Evolutionary conservation across 2,797 vertebrate genomes (phyloP), one percentile per base, ranked within the genome.

Genomic region (Tamandua tetradactyla): DNA sequence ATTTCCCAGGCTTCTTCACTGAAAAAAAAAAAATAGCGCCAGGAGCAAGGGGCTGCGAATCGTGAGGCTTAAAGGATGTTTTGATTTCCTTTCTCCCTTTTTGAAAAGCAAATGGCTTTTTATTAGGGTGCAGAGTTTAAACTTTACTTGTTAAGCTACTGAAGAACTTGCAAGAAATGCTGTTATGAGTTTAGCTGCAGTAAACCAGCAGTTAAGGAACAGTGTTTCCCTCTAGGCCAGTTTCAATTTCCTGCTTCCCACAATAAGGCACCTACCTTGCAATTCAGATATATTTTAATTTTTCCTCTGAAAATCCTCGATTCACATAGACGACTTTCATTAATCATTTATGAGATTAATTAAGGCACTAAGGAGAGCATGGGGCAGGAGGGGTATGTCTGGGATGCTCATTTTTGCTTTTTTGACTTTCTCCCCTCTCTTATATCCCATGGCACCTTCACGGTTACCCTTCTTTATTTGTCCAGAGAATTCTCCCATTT

Each of bases 1-100:
- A 98, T 98, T 98, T 98, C 97, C 96, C 95, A 95, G 96, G 22
- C 87, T 95, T 97, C 92, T 96, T 83, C 82, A 25, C 74, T 87
- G 96, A 47, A 94, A 95, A 40, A 97, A 47, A 94, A 95, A 40
- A 97, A 97, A 95, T 57, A 86, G 74, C 89, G 94, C 55, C 4
- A 87, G 79, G 62, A 82, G 93, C 75, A 78, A 95, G 89, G 27
- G 40, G 27, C 72, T 93, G 57, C 64, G 47, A 76, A 22, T 93
- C 72, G 81, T 42, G 49, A 91, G 87, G 62, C 75, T 7, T 90
- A 91, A 52, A 59, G 82, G 81, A 81, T 6, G 32, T 83, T 59
- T 35, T 79, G 40, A 22, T 12, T 20, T 55, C 2, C 74, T 52
- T 83, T 92, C 57, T 79, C 49, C 18, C n/a, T 27, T 71, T 68